A percentile compares a stretch with the other conserved stretches of the same genome.
Evolutionary conservation across 2,888 invertebrate species (phyloP).

Genomic region (Priapulus caudatus): DNA sequence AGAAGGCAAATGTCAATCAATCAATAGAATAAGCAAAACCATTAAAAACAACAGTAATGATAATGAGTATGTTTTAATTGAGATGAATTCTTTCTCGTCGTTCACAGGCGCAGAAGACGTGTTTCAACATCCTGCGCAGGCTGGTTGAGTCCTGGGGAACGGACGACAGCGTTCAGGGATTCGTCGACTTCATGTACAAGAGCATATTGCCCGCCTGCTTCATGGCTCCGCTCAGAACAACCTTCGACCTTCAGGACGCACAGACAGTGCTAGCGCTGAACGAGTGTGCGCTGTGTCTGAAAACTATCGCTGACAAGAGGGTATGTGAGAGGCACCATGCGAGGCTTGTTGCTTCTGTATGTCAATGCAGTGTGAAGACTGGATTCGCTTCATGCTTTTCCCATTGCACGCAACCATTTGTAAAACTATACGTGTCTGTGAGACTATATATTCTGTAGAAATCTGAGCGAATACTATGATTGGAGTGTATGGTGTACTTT

Average conservation of each 20-base stretch:
- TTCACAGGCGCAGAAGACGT: slow-evolving; percentile 42
- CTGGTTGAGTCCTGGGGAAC: slow-evolving; percentile 43
- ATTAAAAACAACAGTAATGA: too few species aligned
- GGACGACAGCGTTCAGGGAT: slow-evolving; percentile 37
- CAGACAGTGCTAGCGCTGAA: slow-evolving; percentile 40
- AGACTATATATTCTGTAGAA: slow-evolving; percentile 7
- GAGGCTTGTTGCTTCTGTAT: slow-evolving; percentile 35
- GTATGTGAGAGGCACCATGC: slow-evolving; percentile 32
- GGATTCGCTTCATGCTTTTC: slow-evolving; percentile 23
- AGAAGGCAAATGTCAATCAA: too few species aligned
- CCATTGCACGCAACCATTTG: neutral
- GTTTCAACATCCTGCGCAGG: slow-evolving; percentile 41
- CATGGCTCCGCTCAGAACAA: slow-evolving; percentile 42
- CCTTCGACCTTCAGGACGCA: slow-evolving; percentile 44
- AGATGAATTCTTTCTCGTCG: too few species aligned
- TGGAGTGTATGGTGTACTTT: too few species aligned
- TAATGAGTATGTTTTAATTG: too few species aligned
- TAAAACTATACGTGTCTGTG: neutral
- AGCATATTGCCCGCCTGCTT: slow-evolving; percentile 45
- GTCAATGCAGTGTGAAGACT: slow-evolving; percentile 28
- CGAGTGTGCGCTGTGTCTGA: slow-evolving; percentile 31
- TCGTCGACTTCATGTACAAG: slow-evolving; percentile 44
- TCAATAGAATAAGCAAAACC: too few species aligned
- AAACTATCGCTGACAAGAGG: slow-evolving; percentile 30
- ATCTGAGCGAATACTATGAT: neutral